Evolutionary conservation across 2,113 vertebrate species (phyloP), one percentile per base, ranked within the genome.

Genomic region (Tragelaphus buxtoni): DNA sequence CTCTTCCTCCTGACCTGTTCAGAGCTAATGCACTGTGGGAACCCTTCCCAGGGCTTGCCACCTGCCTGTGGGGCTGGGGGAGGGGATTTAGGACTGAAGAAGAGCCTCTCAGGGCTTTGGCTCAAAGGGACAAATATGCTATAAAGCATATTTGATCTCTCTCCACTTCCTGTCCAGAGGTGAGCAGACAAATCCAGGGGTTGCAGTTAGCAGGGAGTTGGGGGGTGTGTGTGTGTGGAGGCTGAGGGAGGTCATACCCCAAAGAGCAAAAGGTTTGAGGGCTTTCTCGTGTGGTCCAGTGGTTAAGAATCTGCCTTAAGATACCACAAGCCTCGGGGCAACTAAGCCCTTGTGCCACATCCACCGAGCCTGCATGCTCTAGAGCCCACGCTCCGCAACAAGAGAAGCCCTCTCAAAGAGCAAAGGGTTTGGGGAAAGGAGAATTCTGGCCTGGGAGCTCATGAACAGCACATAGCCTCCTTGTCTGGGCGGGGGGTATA

Each of bases 21-120:
- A 12, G 69, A 97, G 95, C 69, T 96, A 92, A 97, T 88, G 96
- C 90, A 82, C 80, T 60, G n/a, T 96, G 97, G 95, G 80, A 97
- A 92, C 49, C 1, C 72, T 96, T 96, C 93, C 93, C 95, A 90
- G 93, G 0, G 32, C 20, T 69, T n/a, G 18, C 13, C n/a, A 53
- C 28, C 82, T 45, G 45, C 1, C 3, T 18, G 16, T 42, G 45
- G 32, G 30, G 39, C 26, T 20, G 28, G 22, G 47, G 56, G 7
- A 65, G 35, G 35, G 24, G 42, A 39, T 16, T 13, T 32, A 55
- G 84, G 30, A 30, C 30, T 47, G 45, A 5, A 60, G 16, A 32
- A 28, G 35, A 42, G 77, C 17, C 20, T 90, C 56, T 81, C 7
- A 10, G 77, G 49, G 74, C 86, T 56, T 84, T 89, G 82, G 65